phyloP scores from a whole-genome alignment of 2,113 vertebrate species.

The Chaenocephalus aceratus region DNA sequence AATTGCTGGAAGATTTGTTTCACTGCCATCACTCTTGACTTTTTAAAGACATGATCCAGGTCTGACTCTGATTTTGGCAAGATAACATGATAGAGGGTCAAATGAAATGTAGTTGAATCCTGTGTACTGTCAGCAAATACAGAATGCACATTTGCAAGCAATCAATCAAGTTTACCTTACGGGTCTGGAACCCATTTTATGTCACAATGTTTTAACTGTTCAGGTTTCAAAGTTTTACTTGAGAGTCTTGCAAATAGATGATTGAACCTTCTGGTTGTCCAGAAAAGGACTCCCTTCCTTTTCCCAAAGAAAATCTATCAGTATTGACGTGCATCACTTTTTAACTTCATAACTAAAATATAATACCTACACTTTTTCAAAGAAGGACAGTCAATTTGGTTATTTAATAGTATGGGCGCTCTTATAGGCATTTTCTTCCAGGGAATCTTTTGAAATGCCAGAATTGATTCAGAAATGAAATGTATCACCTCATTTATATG shows the following conservation, averaged over 20 bases:
- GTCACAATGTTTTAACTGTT: slow-evolving; percentile 36
- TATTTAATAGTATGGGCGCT: neutral
- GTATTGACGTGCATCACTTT: slow-evolving; percentile 12
- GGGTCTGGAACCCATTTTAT: slow-evolving; percentile 51
- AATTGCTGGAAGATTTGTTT: slow-evolving; percentile 55
- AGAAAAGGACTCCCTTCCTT: slow-evolving; percentile 4
- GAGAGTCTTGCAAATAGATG: slow-evolving; percentile 22
- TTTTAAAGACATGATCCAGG: slow-evolving; percentile 47
- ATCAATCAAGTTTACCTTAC: slow-evolving; percentile 33
- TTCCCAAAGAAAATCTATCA: slow-evolving; percentile 13
- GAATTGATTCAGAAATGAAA: slow-evolving; percentile 28
- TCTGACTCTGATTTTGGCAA: slow-evolving; percentile 58
- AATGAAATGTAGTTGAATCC: slow-evolving; percentile 26
- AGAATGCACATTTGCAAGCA: slow-evolving; percentile 48
- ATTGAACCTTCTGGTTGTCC: slow-evolving; percentile 18
- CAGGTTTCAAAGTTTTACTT: slow-evolving; percentile 42
- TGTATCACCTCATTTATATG: neutral
- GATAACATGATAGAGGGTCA: slow-evolving; percentile 36
- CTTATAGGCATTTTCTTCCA: slow-evolving; percentile 13
- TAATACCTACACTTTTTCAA: slow-evolving; percentile 41
- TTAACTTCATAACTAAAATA: slow-evolving; percentile 3
- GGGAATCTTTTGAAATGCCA: slow-evolving; percentile 14
- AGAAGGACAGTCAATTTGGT: neutral
- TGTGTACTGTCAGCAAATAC: slow-evolving; percentile 25
- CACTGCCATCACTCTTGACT: slow-evolving; percentile 48